These are phyloP conservation scores for Lithobates pipiens DNA, from an alignment of 2,797 vertebrate species.

Conservation along the genomic window DNA sequence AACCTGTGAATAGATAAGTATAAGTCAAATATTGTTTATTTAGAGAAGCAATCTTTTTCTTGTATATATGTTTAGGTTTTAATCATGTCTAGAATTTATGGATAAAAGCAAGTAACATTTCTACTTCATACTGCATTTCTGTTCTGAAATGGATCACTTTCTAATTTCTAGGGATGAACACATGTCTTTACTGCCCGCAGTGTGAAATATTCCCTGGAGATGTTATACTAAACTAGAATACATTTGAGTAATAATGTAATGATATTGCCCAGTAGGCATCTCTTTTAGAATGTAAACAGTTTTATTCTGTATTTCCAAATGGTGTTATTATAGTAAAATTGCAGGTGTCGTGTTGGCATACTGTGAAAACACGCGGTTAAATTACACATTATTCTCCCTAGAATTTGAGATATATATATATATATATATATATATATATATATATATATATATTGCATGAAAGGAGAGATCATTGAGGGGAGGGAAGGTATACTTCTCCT, in stretches of 20 bases:
- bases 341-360: neutral
- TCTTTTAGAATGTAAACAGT: neutral
- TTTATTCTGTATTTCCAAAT: neutral
- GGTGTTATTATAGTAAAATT: constrained; percentile 4
- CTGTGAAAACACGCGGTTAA: neutral
- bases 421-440: too few relatives aligned
- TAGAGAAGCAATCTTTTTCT: neutral
- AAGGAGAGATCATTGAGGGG: too few relatives aligned
- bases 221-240: constrained; percentile 22
- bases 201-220: constrained; percentile 5
- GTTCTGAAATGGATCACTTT: neutral
- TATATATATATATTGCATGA: too few relatives aligned
- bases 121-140: neutral
- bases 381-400: neutral
- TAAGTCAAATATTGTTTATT: too few relatives aligned
- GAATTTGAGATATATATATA: neutral
- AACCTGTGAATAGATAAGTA: too few relatives aligned
- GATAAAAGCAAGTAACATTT: neutral
- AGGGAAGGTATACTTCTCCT: too few relatives aligned
- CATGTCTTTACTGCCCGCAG: constrained; percentile 1
- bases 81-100: neutral
- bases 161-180: constrained; percentile 8
- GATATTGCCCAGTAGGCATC: constrained; percentile 19
- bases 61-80: neutral
- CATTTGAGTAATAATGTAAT: constrained; percentile 11